Percentiles rank a stretch among this genome's conserved stretches.
Evolutionary conservation across 2,888 invertebrate species (phyloP).

Genomic region (Netelia inedita): DNA sequence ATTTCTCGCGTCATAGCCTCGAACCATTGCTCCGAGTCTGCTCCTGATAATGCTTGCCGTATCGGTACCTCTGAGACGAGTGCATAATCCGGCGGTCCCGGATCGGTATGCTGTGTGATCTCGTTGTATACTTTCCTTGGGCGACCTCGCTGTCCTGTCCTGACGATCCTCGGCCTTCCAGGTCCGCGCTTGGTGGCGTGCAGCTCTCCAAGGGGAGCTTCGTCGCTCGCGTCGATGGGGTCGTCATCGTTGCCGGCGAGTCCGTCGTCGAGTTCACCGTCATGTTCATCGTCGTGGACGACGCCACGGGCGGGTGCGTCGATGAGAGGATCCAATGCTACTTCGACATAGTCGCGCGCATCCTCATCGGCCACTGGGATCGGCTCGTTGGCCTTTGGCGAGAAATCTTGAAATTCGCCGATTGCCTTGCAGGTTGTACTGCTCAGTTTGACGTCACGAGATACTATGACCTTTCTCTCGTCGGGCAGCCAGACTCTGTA

Average conservation of each 20-base stretch:
- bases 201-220: constrained; percentile 3
- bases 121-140: constrained; percentile 30
- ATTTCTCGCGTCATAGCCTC: neutral
- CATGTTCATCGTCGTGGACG: neutral
- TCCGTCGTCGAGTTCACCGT: constrained; percentile 6
- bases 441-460: constrained; percentile 64
- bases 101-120: neutral
- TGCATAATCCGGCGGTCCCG: neutral
- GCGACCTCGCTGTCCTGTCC: constrained; percentile 34
- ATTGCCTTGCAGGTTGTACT: constrained; percentile 25
- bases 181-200: constrained; percentile 3
- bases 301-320: neutral
- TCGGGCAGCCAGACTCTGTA: constrained; percentile 65
- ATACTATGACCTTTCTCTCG: constrained; percentile 42
- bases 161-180: constrained; percentile 25
- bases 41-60: neutral
- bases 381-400: neutral
- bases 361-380: neutral
- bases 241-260: constrained; percentile 19
- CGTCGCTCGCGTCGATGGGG: neutral
- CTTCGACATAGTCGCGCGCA: neutral
- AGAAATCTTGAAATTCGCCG: neutral
- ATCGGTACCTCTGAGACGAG: neutral
- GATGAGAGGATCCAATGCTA: neutral
- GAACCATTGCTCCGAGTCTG: constrained; percentile 6